Percentiles rank a stretch among this genome's conserved stretches.
phyloP scores from a whole-genome alignment of 2,113 vertebrate species.

The Ovibos moschatus region DNA sequence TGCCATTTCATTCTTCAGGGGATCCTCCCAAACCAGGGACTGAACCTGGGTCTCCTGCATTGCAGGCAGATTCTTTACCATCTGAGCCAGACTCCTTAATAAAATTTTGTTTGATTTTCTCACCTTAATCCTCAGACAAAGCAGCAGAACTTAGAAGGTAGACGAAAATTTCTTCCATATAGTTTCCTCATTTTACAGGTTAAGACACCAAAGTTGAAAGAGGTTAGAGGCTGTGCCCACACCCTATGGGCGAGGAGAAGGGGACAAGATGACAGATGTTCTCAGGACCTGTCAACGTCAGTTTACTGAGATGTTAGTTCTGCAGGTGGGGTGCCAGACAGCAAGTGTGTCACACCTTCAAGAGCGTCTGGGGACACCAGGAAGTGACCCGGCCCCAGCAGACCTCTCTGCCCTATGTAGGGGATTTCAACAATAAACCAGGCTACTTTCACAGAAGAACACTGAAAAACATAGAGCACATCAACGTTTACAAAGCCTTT shows the following conservation, averaged over 20 bases:
- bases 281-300: not conserved
- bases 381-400: not conserved
- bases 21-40: not conserved
- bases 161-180: accelerated
- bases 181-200: not conserved
- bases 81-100: not conserved
- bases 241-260: not conserved
- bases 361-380: not conserved
- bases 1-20: not conserved
- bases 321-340: not conserved
- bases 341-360: too few relatives aligned
- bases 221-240: not conserved
- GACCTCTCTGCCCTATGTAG: not conserved
- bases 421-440: not conserved
- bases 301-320: too few relatives aligned
- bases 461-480: not conserved
- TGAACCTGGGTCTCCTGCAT: not conserved
- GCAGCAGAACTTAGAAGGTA: not conserved
- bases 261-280: not conserved
- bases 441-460: not conserved
- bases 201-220: not conserved
- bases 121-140: not conserved
- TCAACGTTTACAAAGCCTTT: not conserved
- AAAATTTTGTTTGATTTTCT: not conserved
- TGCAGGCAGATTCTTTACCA: not conserved